Evolutionary conservation across 2,888 invertebrate species (phyloP), one percentile per base, ranked within the genome.

Genomic region (Nemotelus pantherinus): DNA sequence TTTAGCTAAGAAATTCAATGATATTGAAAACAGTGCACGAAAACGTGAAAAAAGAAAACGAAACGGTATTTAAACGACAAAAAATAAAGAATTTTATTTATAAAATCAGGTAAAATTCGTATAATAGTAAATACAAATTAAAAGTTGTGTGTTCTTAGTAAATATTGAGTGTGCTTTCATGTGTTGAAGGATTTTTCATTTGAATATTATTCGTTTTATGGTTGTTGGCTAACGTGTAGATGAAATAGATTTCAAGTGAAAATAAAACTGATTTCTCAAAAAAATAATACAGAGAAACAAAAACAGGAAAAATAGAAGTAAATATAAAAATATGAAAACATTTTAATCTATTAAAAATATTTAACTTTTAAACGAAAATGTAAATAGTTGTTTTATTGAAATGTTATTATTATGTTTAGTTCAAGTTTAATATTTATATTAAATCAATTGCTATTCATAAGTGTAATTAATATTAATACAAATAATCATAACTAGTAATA

Each of bases 401-500:
- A 65, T 25, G 41, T 39, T 70, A 60, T 60, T 60, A 45, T 72
- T 55, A 45, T 70, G 39, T 39, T 70, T 53, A 50, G 43, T 47
- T 67, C 53, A 53, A 53, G n/a, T 7, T 53, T 70, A 50, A 44
- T 25, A 9, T 47, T 77, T 68, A 3, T n/a, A 43, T 57, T 67
- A 57, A 70, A 41, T 43, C 39, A 39, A 70, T 57, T 64, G 48
- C 6, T 64, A 55, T 68, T 25, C n/a, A 55, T 45, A 64, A 50
- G 78, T 77, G 58, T 76, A n/a, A 63, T 77, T 74, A 77, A 78
- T 77, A 78, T 78, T 78, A 78, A 78, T 75, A 78, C 75, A 78
- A 77, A 75, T 74, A 77, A 77, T 77, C 82, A 83, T 83, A 87
- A 87, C 87, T 87, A 87, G 87, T 86, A 84, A 85, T 87, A 87